Evolutionary conservation across 2,797 vertebrate species (phyloP).

Genomic region (Sebastes cheni): DNA sequence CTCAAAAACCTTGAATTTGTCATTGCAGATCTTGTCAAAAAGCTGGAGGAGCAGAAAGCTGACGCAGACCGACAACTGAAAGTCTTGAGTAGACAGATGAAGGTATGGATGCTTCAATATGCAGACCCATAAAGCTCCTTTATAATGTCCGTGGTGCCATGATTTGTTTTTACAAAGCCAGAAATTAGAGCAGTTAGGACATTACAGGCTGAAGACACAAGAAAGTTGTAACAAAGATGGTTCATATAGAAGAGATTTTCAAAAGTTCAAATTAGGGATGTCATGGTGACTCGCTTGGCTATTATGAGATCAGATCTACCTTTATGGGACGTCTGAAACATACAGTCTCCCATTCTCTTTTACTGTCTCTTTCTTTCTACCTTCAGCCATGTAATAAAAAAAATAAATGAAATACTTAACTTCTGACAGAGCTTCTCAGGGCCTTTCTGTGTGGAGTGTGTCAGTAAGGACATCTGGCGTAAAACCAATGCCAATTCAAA

Average conservation of each 20-base stretch:
- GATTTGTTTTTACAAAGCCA: background rate
- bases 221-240: background rate
- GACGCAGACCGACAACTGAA: constrained; percentile 93
- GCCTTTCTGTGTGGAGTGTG: too few relatives aligned
- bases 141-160: background rate
- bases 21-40: constrained; percentile 87
- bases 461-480: too few relatives aligned
- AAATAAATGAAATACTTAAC: background rate
- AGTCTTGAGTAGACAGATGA: constrained; percentile 88
- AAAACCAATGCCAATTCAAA: too few relatives aligned
- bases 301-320: background rate
- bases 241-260: background rate
- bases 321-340: background rate
- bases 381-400: background rate
- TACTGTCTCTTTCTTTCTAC: background rate
- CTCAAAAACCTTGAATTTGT: constrained; percentile 33
- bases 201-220: background rate
- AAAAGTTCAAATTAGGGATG: background rate
- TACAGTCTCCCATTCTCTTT: background rate
- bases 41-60: constrained; percentile 91
- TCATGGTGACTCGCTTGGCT: background rate
- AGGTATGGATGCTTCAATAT: constrained; percentile 80
- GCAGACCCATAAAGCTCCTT: background rate
- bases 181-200: background rate
- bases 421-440: background rate